These are phyloP conservation scores for Epirrhoe alternata DNA, from an alignment of 2,888 invertebrate species.

Conservation along the genomic window DNA sequence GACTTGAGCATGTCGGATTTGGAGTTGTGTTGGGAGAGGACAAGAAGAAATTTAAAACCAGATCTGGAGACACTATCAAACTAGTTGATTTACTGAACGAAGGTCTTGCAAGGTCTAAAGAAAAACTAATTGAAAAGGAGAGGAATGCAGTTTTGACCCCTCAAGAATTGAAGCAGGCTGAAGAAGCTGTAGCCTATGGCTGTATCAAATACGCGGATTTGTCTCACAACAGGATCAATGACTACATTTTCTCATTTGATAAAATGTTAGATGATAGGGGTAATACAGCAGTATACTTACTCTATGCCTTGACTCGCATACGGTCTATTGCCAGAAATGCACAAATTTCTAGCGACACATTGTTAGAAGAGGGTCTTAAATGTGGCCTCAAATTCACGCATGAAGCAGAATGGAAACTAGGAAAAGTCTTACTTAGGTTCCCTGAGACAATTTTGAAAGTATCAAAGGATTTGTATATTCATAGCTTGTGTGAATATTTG, in stretches of 20 bases:
- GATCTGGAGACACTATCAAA: slow-evolving; percentile 97
- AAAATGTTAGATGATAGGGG: slow-evolving; percentile 99
- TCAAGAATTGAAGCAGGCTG: slow-evolving; percentile 92
- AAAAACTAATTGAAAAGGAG: slow-evolving; percentile 94
- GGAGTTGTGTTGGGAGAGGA: slow-evolving; percentile 99
- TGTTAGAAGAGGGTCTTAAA: slow-evolving; percentile 86
- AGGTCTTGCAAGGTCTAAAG: slow-evolving; percentile 92
- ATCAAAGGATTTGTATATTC: slow-evolving; percentile 92
- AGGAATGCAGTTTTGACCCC: slow-evolving; percentile 92
- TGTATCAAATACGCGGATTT: slow-evolving; percentile 99
- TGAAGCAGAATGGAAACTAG: slow-evolving; percentile 97
- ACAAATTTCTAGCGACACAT: slow-evolving; percentile 86
- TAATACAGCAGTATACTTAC: slow-evolving; percentile 98
- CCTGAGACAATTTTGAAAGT: slow-evolving; percentile 94
- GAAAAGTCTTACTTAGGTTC: slow-evolving; percentile 93
- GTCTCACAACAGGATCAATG: slow-evolving; percentile 95
- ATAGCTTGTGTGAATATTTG: slow-evolving; percentile 96
- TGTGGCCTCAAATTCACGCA: slow-evolving; percentile 90
- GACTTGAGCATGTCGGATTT: slow-evolving; percentile 96
- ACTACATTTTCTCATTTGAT: slow-evolving; percentile 99
- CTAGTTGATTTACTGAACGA: slow-evolving; percentile 95
- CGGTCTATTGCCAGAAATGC: slow-evolving; percentile 94
- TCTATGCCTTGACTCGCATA: slow-evolving; percentile 98
- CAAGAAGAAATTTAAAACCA: slow-evolving; percentile 99
- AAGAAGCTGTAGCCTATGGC: slow-evolving; percentile 97